These are phyloP conservation scores for Toxotes jaculatrix DNA, from an alignment of 2,113 vertebrate species.

Conservation along the genomic window DNA sequence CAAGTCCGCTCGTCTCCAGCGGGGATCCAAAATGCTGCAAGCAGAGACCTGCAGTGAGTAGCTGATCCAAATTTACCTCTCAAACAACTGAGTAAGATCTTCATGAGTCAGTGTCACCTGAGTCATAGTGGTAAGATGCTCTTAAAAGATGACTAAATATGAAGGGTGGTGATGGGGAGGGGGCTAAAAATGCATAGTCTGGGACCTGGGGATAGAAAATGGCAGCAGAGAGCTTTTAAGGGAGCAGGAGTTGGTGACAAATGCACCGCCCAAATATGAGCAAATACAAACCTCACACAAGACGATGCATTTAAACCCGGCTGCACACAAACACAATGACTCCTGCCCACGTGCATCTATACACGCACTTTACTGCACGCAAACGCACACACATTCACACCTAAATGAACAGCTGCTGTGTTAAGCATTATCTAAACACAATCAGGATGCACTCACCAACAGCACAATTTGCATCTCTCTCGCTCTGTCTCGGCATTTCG, in stretches of 20 bases:
- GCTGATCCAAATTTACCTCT: not conserved
- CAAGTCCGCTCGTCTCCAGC: not conserved
- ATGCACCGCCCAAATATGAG: slow-evolving; percentile 1
- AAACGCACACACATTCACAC: not conserved
- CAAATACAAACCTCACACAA: not conserved
- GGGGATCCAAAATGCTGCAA: not conserved
- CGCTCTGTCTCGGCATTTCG: slow-evolving; percentile 71
- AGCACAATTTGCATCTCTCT: slow-evolving; percentile 74
- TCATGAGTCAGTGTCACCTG: slow-evolving; percentile 11
- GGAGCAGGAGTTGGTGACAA: slow-evolving; percentile 28
- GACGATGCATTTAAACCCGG: slow-evolving; percentile 36
- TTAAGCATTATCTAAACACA: slow-evolving; percentile 78
- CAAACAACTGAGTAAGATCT: not conserved
- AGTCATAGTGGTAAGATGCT: not conserved
- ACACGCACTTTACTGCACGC: not conserved
- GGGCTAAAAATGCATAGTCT: slow-evolving; percentile 50
- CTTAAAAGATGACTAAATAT: slow-evolving; percentile 29
- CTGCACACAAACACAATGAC: not conserved
- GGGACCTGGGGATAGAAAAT: slow-evolving; percentile 33
- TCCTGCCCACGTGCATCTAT: not conserved
- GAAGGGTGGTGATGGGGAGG: not conserved
- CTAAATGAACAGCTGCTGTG: slow-evolving; percentile 73
- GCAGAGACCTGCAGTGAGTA: not conserved
- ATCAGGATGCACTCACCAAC: slow-evolving; percentile 71
- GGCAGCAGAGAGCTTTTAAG: slow-evolving; percentile 13